Conservation (phyloP, 2,888 invertebrate species). For the Nephrocerus scutellatus region DNA sequence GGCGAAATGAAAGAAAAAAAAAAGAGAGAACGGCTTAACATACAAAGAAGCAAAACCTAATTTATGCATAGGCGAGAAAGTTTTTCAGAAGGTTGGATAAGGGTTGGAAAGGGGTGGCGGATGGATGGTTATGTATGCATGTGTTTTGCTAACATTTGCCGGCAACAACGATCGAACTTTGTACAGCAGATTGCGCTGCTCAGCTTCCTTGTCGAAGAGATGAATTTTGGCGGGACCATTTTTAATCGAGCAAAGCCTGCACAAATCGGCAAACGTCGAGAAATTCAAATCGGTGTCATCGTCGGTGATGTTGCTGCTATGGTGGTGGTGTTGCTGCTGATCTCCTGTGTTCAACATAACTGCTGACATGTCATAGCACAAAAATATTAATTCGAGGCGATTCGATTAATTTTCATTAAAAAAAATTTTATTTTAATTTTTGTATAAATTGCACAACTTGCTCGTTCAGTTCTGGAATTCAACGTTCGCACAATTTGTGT, state of each 20-base stretch:
- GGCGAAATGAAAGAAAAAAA: constrained; percentile 5
- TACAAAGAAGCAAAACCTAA: constrained; percentile 1
- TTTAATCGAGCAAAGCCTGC: constrained; percentile 63
- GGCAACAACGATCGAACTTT: constrained; percentile 64
- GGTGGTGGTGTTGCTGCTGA: constrained; percentile 25
- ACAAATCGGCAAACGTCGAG: constrained; percentile 61
- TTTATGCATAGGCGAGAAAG: background rate
- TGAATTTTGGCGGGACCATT: constrained; percentile 61
- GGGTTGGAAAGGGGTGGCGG: background rate
- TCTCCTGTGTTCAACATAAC: constrained; percentile 39
- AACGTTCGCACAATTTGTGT: too few species aligned
- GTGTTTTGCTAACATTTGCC: constrained; percentile 54
- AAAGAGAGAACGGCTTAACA: background rate
- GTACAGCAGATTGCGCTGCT: constrained; percentile 62
- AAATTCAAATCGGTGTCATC: constrained; percentile 56
- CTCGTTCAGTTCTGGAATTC: too few species aligned
- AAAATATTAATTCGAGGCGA: too few species aligned
- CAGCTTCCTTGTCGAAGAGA: constrained; percentile 65
- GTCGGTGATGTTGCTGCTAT: too few species aligned
- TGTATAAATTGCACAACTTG: too few species aligned
- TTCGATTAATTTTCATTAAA: too few species aligned
- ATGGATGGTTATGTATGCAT: constrained; percentile 4
- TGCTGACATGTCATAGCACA: too few species aligned
- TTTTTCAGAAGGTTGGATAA: background rate
- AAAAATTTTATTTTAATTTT: too few species aligned